Percentiles rank a stretch among this genome's conserved stretches.
Evolutionary conservation across 2,888 invertebrate species (phyloP).

Genomic region (Volucella bombylans): DNA sequence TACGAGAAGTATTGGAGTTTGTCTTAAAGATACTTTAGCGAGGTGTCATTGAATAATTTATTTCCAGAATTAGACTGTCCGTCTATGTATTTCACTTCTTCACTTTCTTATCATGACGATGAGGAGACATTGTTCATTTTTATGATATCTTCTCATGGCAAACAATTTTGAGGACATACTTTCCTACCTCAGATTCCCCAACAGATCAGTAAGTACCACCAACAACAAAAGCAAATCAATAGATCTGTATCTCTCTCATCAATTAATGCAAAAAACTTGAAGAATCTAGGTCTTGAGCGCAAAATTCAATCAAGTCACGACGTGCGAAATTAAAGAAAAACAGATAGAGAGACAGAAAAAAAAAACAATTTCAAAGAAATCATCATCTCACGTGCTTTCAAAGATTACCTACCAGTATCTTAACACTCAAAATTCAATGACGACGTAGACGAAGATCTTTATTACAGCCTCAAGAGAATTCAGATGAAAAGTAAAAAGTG

Average conservation of each 20-base stretch:
- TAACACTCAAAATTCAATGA: conserved; percentile 58
- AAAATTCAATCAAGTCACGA: conserved; percentile 50
- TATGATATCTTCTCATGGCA: too few relatives aligned
- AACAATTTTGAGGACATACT: too few relatives aligned
- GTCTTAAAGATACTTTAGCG: too few relatives aligned
- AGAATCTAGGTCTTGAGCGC: conserved; percentile 30
- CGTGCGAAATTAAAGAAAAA: background rate
- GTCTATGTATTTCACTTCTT: too few relatives aligned
- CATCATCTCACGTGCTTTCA: conserved; percentile 38
- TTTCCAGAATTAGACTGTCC: too few relatives aligned
- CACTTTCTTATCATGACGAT: too few relatives aligned
- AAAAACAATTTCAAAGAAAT: conserved; percentile 53
- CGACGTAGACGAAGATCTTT: conserved; percentile 55
- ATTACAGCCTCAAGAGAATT: conserved; percentile 44
- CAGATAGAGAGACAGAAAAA: background rate
- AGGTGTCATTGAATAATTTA: too few relatives aligned
- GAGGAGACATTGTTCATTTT: too few relatives aligned
- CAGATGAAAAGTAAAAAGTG: conserved; percentile 21
- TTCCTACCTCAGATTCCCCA: too few relatives aligned
- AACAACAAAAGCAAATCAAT: conserved; percentile 17
- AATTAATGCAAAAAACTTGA: conserved; percentile 26
- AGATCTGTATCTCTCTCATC: background rate
- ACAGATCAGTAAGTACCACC: background rate
- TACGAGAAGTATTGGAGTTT: too few relatives aligned
- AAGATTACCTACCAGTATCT: conserved; percentile 33